Percentiles rank a stretch among this genome's conserved stretches.
Evolutionary conservation across 1,140 invertebrate species (phyloP).

Genomic region (Eriosoma lanigerum): DNA sequence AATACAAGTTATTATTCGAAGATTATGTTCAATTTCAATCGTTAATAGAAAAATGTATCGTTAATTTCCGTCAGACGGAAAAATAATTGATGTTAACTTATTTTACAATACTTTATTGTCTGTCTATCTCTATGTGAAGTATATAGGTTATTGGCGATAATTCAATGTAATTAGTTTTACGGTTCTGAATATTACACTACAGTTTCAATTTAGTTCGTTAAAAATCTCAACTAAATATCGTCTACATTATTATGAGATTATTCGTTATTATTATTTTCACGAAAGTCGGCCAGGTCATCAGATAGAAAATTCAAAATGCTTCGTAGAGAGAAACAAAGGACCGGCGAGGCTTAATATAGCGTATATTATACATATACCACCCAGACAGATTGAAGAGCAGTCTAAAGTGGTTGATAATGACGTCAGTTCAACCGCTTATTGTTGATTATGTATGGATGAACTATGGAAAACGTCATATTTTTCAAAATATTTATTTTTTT

Average conservation of each 20-base stretch:
- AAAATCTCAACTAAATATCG: neutral
- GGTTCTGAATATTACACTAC: too few species aligned
- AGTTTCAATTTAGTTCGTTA: too few species aligned
- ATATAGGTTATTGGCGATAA: too few species aligned
- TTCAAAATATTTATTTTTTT: neutral
- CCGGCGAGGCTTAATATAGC: neutral
- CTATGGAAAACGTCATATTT: neutral
- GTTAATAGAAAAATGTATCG: too few species aligned
- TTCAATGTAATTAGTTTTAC: too few species aligned
- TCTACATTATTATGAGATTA: too few species aligned
- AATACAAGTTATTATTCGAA: too few species aligned
- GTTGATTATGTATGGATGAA: conserved; percentile 26
- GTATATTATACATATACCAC: neutral
- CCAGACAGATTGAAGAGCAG: conserved; percentile 24
- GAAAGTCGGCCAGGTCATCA: neutral
- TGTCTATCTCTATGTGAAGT: too few species aligned
- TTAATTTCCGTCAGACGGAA: too few species aligned
- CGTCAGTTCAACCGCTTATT: conserved; percentile 31
- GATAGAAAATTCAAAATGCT: conserved; percentile 7
- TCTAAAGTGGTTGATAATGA: conserved; percentile 48
- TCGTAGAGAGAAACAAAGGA: conserved; percentile 10
- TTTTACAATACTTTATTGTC: too few species aligned
- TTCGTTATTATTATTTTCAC: neutral
- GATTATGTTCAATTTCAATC: too few species aligned
- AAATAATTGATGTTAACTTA: too few species aligned